Base-by-base conservation (phyloP, 2,113 vertebrate genomes). In the Silurus asotus region DNA sequence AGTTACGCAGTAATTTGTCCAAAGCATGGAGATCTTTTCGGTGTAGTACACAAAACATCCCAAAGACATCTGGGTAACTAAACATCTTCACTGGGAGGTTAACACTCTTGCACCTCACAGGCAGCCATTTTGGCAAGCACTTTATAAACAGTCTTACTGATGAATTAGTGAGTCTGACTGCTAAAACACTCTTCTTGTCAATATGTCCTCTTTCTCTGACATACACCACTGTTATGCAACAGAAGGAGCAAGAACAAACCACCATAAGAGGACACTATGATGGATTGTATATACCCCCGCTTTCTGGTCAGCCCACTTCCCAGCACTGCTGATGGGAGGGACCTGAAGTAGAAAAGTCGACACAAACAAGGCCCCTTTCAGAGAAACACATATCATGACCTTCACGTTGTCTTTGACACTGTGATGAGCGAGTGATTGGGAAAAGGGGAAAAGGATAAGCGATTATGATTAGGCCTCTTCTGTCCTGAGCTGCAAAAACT, bases 51-150 rank as follows among this genome's bases (percentile, higher is more conserved):
- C 37, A 81, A 61, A 23, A 82, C 49, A 59, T n/a, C 55, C 45
- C 82, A 83, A 82, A 23, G n/a, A 64, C n/a, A 49, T 87, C 80
- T 79, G 86, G 59, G 80, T 82, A 83, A 89, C 59, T 84, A 90
- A 87, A 87, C 90, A 83, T 64, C 76, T 85, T 10, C 28, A 14
- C 82, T 61, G 76, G 58, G 88, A 89, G 75, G 87, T 88, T 65
- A 85, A 80, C 59, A 55, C 58, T 82, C 48, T 49, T 37, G 51
- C n/a, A 51, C 51, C 23, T 84, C 69, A 75, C 10, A 28, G 62
- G 55, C 45, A 17, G 65, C 65, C 65, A 53, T 58, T 69, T 62
- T 75, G 65, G 81, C 86, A 80, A 82, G 17, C 61, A 9, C 69
- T 77, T 84, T 14, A 53, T 88, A 87, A 88, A 88, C 84, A 84